These are phyloP conservation scores for Mizuhopecten yessoensis DNA, from an alignment of 1,140 invertebrate species.

Conservation along the genomic window DNA sequence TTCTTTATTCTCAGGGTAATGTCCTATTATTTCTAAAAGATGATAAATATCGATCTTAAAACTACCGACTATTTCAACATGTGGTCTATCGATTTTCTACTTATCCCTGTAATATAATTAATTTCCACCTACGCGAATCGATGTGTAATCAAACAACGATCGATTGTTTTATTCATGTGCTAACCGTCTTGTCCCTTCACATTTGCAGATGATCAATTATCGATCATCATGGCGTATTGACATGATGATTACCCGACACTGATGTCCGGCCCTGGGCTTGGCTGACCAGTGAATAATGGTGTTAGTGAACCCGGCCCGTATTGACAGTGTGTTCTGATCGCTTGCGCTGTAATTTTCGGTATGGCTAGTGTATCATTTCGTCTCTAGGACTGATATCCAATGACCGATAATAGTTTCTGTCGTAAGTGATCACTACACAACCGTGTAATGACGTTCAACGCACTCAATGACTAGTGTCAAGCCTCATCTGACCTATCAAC, in stretches of 20 bases:
- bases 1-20: neutral
- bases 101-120: neutral
- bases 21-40: conserved; percentile 12
- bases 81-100: neutral
- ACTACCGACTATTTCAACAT: neutral
- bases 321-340: too few species aligned
- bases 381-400: neutral
- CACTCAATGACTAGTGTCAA: neutral
- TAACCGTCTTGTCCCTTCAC: neutral
- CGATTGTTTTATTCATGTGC: neutral
- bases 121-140: conserved; percentile 15
- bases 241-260: neutral
- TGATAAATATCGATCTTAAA: conserved; percentile 38
- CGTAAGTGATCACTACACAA: neutral
- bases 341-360: neutral
- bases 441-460: neutral
- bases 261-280: neutral
- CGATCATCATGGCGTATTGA: neutral
- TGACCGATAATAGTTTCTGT: conserved; percentile 14
- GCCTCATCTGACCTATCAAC: neutral
- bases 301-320: neutral
- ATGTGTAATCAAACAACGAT: conserved; percentile 21
- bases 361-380: neutral
- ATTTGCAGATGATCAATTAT: neutral
- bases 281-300: neutral